Evolutionary conservation across 2,888 invertebrate genomes (phyloP).

Genomic region (Thalpophila matura): DNA sequence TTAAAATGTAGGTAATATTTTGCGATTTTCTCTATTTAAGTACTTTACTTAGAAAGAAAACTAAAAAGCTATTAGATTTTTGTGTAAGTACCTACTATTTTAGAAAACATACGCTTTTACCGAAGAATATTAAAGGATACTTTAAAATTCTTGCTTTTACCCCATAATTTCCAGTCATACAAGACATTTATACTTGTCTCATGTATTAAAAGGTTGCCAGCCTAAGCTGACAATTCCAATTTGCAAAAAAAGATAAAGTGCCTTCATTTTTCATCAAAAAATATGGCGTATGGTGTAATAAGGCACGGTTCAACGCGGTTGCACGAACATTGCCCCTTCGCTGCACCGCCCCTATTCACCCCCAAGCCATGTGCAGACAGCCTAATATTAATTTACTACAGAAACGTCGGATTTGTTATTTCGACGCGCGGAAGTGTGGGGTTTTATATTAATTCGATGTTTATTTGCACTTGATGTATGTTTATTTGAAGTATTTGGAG

Average conservation of each 20-base stretch:
- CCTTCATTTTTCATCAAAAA: constrained; percentile 1
- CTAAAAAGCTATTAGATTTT: too few relatives aligned
- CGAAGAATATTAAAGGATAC: too few relatives aligned
- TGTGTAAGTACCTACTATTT: too few relatives aligned
- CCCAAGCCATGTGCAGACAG: constrained; percentile 36
- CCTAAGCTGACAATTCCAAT: constrained; percentile 2
- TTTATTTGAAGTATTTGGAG: not conserved
- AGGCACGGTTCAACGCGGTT: constrained; percentile 28
- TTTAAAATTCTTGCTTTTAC: too few relatives aligned
- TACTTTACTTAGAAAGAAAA: too few relatives aligned
- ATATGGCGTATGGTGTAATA: constrained; percentile 12
- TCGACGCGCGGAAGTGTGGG: constrained; percentile 19
- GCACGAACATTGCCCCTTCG: constrained; percentile 12
- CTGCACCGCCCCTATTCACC: constrained; percentile 18
- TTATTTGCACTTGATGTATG: constrained; percentile 22
- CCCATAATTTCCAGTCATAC: not conserved
- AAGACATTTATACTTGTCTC: not conserved
- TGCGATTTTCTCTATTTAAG: too few relatives aligned
- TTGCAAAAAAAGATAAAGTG: not conserved
- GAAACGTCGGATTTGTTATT: constrained; percentile 42
- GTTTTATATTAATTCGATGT: constrained; percentile 17
- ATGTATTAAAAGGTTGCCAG: not conserved
- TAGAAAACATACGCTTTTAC: too few relatives aligned
- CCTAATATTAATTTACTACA: constrained; percentile 37
- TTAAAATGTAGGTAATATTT: too few relatives aligned